Evolutionary conservation across 2,888 invertebrate species (phyloP).

Genomic region (Drosophila cognata): DNA sequence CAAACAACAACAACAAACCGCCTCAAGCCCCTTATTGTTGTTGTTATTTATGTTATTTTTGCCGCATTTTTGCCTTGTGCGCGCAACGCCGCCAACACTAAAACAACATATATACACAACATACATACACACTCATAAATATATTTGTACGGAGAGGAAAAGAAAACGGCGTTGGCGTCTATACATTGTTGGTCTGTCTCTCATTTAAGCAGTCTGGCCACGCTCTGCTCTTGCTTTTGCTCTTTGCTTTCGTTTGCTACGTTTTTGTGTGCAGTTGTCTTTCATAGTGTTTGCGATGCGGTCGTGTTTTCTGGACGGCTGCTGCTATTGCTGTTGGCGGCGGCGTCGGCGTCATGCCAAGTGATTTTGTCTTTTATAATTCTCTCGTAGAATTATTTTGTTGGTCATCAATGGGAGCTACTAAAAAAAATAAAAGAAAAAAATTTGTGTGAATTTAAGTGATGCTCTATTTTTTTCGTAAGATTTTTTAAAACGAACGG

Average conservation of each 20-base stretch:
- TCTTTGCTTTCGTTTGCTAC: slow-evolving; percentile 53
- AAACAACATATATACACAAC: slow-evolving; percentile 22
- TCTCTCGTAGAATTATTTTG: slow-evolving; percentile 24
- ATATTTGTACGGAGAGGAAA: slow-evolving; percentile 27
- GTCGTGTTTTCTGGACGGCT: slow-evolving; percentile 60
- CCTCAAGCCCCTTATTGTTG: slow-evolving; percentile 46
- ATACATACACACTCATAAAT: slow-evolving; percentile 2
- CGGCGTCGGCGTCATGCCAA: slow-evolving; percentile 62
- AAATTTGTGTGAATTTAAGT: slow-evolving; percentile 19
- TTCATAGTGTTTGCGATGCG: slow-evolving; percentile 64
- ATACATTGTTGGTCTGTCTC: slow-evolving; percentile 35
- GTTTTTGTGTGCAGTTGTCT: slow-evolving; percentile 62
- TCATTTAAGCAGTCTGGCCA: slow-evolving; percentile 60
- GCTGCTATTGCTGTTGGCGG: slow-evolving; percentile 29
- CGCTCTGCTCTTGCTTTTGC: slow-evolving; percentile 58
- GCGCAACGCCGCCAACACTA: slow-evolving; percentile 21
- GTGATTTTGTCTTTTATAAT: slow-evolving; percentile 50
- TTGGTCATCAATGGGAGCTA: slow-evolving; percentile 43
- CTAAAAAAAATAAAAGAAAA: slow-evolving; percentile 7
- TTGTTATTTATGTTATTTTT: slow-evolving; percentile 74
- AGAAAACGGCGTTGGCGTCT: slow-evolving; percentile 48
- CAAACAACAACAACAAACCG: slow-evolving; percentile 48
- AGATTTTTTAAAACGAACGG: slow-evolving; percentile 5
- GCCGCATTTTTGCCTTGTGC: slow-evolving; percentile 42
- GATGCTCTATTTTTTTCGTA: slow-evolving; percentile 2